Evolutionary conservation across 2,113 vertebrate genomes (phyloP).

Genomic region (Sterrhoptilus dennistouni): DNA sequence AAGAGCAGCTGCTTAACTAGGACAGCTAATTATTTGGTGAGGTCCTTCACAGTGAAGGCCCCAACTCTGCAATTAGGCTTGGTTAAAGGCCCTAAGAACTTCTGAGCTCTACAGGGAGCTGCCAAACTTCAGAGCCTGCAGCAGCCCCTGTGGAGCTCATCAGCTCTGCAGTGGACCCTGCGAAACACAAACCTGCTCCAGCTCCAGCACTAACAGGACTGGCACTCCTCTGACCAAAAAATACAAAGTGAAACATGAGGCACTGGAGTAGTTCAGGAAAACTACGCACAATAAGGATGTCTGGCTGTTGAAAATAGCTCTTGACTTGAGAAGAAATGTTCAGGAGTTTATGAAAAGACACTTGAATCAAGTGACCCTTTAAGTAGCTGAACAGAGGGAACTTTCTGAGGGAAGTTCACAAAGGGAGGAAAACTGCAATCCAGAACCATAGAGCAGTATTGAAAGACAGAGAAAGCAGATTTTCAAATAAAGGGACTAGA

Average conservation of each 20-base stretch:
- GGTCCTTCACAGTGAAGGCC: neutral
- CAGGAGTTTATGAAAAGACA: neutral
- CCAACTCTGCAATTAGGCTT: neutral
- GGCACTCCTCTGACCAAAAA: neutral
- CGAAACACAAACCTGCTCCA: neutral
- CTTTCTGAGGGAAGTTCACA: neutral
- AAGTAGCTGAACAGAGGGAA: neutral
- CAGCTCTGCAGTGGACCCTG: neutral
- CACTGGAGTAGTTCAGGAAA: neutral
- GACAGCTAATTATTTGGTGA: slow-evolving; percentile 36
- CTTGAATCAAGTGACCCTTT: neutral
- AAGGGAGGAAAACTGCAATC: neutral
- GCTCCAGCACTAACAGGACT: neutral
- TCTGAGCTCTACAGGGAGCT: neutral
- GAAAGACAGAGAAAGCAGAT: neutral
- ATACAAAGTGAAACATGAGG: neutral
- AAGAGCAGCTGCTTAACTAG: slow-evolving; percentile 20
- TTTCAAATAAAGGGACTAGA: neutral
- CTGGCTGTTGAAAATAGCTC: neutral
- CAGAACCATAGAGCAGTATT: neutral
- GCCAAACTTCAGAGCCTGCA: neutral
- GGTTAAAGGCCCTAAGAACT: neutral
- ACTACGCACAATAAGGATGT: rapidly evolving
- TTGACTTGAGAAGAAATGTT: neutral
- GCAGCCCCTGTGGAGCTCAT: neutral